Base-by-base conservation (phyloP, 2,888 invertebrate genomes). In the Prosapia bicincta region DNA sequence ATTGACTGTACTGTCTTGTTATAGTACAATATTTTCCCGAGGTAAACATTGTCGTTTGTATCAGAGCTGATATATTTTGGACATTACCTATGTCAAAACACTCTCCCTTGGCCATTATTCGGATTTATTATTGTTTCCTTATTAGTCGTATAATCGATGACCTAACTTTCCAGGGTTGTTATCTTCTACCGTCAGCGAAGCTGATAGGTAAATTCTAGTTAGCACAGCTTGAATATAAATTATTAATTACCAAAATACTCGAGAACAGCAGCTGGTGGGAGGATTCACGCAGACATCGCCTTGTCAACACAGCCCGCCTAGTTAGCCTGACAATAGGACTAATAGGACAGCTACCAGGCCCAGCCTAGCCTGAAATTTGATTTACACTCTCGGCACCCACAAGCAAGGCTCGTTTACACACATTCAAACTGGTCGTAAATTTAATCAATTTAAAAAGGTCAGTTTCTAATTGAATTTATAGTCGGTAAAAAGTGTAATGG, bases 341-440 rank as follows among this genome's bases (percentile, higher is more conserved):
- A 73, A 73, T 73, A 68, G 72, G 71, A 76, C 68, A 67, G 71
- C 71, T 72, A 69, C 72, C 65, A 70, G 69, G 20, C 25, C 76
- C 76, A 28, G n/a, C 10, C 76, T 72, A 54, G 54, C 67, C 43
- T 54, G 68, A n/a, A 43, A 69, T 25, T 20, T 73, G 73, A 73
- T 73, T 68, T 73, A 73, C n/a, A 10, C 13, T 38, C 5, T 20
- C 54, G 13, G 54, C 54, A 54, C 54, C 54, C 54, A 54, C 54
- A n/a, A 30, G 54, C 54, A n/a, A 3, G 54, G 20, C 54, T 54
- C 54, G 54, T 54, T 54, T 54, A 20, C 20, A 20, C 54, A 20
- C 54, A 54, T 54, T 54, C 20, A 6, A 54, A 20, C n/a, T 3
- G 54, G 13, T 20, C 54, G 20, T 54, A 54, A 54, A 54, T 54